phyloP scores from a whole-genome alignment of 2,113 vertebrate genomes.

The Chloebia gouldiae region DNA sequence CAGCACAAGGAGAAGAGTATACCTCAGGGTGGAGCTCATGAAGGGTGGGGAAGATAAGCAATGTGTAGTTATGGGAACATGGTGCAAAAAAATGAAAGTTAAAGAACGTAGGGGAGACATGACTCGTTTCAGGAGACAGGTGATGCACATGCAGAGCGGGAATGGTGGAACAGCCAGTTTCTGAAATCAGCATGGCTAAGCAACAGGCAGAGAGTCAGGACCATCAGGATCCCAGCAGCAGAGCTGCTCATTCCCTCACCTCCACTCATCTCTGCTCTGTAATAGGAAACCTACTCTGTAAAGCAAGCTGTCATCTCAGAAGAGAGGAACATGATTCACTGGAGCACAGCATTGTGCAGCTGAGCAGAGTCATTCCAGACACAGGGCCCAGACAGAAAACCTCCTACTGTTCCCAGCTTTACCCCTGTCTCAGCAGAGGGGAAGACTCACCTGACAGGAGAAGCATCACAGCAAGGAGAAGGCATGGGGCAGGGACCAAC shows the following conservation, averaged over 20 bases:
- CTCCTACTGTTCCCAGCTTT: neutral
- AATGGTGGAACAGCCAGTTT: neutral
- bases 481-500: neutral
- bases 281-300: neutral
- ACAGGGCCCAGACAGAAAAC: neutral
- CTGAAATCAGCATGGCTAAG: neutral
- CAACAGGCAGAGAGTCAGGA: neutral
- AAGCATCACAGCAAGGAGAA: neutral
- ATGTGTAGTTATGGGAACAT: neutral
- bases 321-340: neutral
- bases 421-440: neutral
- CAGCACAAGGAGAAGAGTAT: neutral
- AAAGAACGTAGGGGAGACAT: neutral
- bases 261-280: neutral
- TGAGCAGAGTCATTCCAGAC: neutral
- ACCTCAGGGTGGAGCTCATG: neutral
- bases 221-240: neutral
- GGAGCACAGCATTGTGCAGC: neutral
- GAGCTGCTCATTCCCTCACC: neutral
- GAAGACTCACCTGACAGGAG: neutral
- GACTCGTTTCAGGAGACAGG: neutral
- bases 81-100: neutral
- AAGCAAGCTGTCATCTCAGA: neutral
- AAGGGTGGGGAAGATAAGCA: neutral
- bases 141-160: accelerated